Percentiles rank a stretch among this genome's conserved stretches.
Evolutionary conservation across 2,113 vertebrate species (phyloP).

Genomic region (Motacilla alba): DNA sequence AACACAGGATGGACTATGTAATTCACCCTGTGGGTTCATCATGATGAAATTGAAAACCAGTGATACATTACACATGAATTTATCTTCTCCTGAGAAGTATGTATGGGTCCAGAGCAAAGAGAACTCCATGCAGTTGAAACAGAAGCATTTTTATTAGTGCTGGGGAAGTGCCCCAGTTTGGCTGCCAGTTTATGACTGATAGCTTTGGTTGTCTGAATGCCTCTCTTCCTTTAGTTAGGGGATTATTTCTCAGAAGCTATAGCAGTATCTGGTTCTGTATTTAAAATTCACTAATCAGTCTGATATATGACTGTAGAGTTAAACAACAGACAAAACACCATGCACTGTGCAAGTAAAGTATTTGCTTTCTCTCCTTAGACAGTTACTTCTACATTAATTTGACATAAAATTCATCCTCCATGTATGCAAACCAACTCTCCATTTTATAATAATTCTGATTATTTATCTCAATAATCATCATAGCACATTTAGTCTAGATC

Average conservation of each 20-base stretch:
- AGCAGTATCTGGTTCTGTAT: neutral
- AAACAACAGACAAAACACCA: neutral
- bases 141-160: neutral
- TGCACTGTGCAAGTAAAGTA: neutral
- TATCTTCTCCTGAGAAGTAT: neutral
- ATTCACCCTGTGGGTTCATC: neutral
- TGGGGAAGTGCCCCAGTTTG: neutral
- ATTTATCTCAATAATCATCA: neutral
- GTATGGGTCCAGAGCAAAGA: neutral
- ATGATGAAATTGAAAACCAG: constrained; percentile 10
- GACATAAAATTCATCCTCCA: neutral
- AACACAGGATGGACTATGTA: constrained; percentile 1
- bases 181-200: neutral
- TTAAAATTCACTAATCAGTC: neutral
- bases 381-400: neutral
- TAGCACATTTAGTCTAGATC: neutral
- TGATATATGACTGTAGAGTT: neutral
- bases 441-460: neutral
- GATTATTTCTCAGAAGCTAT: neutral
- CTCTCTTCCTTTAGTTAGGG: neutral
- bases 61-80: constrained; percentile 8
- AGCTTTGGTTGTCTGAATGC: neutral
- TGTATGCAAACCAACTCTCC: neutral
- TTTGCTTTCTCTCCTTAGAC: neutral
- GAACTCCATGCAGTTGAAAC: neutral